phyloP scores from a whole-genome alignment of 23 tunicate genomes.

The Clavelina lepadiformis region DNA sequence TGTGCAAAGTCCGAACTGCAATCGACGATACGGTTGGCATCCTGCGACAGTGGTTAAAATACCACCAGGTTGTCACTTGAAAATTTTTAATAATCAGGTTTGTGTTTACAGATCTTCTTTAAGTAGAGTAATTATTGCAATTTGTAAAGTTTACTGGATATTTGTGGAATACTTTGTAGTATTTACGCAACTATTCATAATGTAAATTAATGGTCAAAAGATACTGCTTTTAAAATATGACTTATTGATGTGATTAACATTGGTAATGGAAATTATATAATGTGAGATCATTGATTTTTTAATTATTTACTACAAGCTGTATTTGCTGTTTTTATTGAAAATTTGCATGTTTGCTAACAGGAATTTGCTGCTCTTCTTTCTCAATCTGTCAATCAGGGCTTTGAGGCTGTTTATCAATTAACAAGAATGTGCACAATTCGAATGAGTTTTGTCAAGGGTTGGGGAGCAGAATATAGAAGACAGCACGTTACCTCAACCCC shows the following conservation, averaged over 20 bases:
- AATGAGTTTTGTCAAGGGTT: constrained; percentile 99
- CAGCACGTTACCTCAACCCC: constrained; percentile 98
- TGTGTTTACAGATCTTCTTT: background rate
- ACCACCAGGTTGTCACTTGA: constrained; percentile 91
- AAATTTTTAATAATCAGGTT: constrained; percentile 97
- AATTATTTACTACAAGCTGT: too few relatives aligned
- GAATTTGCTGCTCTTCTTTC: constrained; percentile 94
- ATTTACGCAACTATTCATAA: too few relatives aligned
- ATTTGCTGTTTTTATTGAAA: background rate
- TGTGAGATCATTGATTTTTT: too few relatives aligned
- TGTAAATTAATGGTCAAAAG: too few relatives aligned
- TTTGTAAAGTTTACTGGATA: background rate
- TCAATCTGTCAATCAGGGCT: constrained; percentile 95
- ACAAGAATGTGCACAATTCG: constrained; percentile 97
- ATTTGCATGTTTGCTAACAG: constrained; percentile 20
- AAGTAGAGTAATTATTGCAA: background rate
- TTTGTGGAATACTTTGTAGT: too few relatives aligned
- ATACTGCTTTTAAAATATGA: too few relatives aligned
- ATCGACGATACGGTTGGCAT: constrained; percentile 89
- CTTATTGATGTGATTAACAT: too few relatives aligned
- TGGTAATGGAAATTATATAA: too few relatives aligned
- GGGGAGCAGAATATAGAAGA: constrained; percentile 98
- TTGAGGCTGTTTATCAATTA: constrained; percentile 86
- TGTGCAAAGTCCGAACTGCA: constrained; percentile 95
- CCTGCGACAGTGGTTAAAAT: constrained; percentile 95